phyloP scores from a whole-genome alignment of 2,113 vertebrate species.

The Cephalopholis sonnerati region DNA sequence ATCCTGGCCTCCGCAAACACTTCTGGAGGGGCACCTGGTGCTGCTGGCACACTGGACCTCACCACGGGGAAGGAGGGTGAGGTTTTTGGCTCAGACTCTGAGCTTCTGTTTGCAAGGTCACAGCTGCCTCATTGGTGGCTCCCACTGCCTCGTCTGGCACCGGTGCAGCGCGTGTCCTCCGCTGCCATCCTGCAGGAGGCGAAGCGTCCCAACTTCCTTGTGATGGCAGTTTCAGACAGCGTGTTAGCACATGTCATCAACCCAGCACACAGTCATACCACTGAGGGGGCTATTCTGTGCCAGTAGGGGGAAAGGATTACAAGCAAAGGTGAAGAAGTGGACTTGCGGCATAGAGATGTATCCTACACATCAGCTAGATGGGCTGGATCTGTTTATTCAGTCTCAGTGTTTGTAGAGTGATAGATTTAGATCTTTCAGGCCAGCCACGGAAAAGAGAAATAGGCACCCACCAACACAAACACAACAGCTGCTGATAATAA shows the following conservation, averaged over 20 bases:
- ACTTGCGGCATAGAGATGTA: slow-evolving; percentile 39
- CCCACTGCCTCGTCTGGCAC: slow-evolving; percentile 78
- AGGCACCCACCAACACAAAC: slow-evolving; percentile 53
- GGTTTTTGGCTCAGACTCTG: slow-evolving; percentile 71
- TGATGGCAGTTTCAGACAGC: slow-evolving; percentile 74
- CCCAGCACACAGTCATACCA: slow-evolving; percentile 51
- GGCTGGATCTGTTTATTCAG: slow-evolving; percentile 48
- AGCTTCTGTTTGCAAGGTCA: slow-evolving; percentile 83
- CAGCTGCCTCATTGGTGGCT: slow-evolving; percentile 80
- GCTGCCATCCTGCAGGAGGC: slow-evolving; percentile 65
- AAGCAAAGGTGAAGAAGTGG: slow-evolving; percentile 64
- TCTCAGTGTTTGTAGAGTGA: slow-evolving; percentile 38
- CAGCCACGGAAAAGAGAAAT: slow-evolving; percentile 40
- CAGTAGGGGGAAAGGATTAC: slow-evolving; percentile 59
- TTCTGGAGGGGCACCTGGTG: slow-evolving; percentile 81
- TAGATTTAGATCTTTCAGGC: slow-evolving; percentile 53
- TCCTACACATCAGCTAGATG: slow-evolving; percentile 35
- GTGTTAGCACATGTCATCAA: slow-evolving; percentile 68
- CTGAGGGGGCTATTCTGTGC: slow-evolving; percentile 48
- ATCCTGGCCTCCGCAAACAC: slow-evolving; percentile 64
- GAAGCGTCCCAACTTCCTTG: slow-evolving; percentile 63
- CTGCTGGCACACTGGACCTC: slow-evolving; percentile 76
- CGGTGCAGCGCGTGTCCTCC: slow-evolving; percentile 47
- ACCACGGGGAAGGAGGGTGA: slow-evolving; percentile 70
- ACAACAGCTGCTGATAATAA: slow-evolving; percentile 66